Conservation (phyloP, 2,888 invertebrate genomes). For the Choreutis nemorana region DNA sequence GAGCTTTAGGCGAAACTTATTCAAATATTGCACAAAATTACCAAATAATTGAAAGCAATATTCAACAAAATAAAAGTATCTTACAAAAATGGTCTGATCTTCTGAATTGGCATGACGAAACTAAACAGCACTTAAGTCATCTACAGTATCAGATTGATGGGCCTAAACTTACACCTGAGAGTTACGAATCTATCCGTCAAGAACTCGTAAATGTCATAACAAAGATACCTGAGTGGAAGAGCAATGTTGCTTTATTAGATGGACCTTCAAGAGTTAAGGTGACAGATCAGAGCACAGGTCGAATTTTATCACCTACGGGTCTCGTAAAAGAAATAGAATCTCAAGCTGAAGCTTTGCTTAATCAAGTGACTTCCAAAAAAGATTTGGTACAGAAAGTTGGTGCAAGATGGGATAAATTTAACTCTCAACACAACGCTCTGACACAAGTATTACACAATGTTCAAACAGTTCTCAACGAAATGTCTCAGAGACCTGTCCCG, state of each 20-base stretch:
- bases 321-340: conserved; percentile 78
- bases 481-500: conserved; percentile 58
- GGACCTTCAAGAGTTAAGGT: conserved; percentile 73
- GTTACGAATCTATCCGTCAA: conserved; percentile 71
- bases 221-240: conserved; percentile 76
- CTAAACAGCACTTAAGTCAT: conserved; percentile 79
- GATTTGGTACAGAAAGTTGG: conserved; percentile 75
- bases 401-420: conserved; percentile 81
- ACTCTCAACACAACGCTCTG: conserved; percentile 74
- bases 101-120: conserved; percentile 81
- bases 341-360: conserved; percentile 71
- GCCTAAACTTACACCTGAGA: conserved; percentile 74
- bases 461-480: conserved; percentile 63
- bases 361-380: conserved; percentile 72
- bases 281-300: conserved; percentile 73
- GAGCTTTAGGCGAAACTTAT: conserved; percentile 77
- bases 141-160: conserved; percentile 82
- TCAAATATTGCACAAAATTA: conserved; percentile 79
- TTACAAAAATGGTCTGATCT: conserved; percentile 86
- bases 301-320: conserved; percentile 75
- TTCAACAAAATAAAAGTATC: conserved; percentile 76
- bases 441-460: conserved; percentile 70
- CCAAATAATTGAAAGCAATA: conserved; percentile 76
- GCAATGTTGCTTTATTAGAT: conserved; percentile 72
- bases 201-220: conserved; percentile 75